Evolutionary conservation across 2,888 invertebrate species (phyloP).

Genomic region (Aproaerema taeniolella): DNA sequence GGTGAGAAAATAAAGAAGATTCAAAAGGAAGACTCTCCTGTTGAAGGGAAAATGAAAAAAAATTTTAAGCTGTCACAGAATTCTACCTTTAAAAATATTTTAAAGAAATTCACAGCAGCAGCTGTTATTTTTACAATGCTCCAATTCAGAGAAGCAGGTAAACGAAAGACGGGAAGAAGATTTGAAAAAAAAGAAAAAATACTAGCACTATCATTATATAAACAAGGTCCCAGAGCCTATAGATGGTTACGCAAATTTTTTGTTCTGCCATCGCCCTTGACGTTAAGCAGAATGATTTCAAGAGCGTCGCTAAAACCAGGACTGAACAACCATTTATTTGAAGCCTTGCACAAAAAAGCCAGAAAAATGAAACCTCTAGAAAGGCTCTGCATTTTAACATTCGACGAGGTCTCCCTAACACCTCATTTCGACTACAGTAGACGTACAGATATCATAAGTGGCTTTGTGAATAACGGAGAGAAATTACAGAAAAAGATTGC

Average conservation of each 20-base stretch:
- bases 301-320: slow-evolving; percentile 8
- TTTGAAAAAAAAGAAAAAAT: slow-evolving; percentile 15
- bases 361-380: slow-evolving; percentile 6
- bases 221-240: slow-evolving; percentile 16
- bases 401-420: slow-evolving; percentile 14
- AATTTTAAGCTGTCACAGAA: slow-evolving; percentile 1
- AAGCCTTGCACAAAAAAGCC: slow-evolving; percentile 1
- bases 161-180: slow-evolving; percentile 15
- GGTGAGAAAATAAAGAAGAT: neutral
- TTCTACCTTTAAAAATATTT: slow-evolving; percentile 1
- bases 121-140: slow-evolving; percentile 4
- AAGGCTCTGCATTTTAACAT: slow-evolving; percentile 13
- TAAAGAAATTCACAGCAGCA: slow-evolving; percentile 2
- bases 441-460: slow-evolving; percentile 8
- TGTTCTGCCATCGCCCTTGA: slow-evolving; percentile 14
- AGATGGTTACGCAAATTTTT: slow-evolving; percentile 15
- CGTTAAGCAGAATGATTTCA: slow-evolving; percentile 11
- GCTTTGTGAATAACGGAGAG: slow-evolving; percentile 6
- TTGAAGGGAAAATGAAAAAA: neutral
- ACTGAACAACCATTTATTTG: slow-evolving; percentile 9
- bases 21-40: neutral
- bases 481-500: slow-evolving; percentile 3
- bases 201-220: slow-evolving; percentile 8
- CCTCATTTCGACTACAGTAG: slow-evolving; percentile 15
- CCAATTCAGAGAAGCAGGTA: slow-evolving; percentile 5